These are phyloP conservation scores for Archivesica marissinica DNA, from an alignment of 1,140 invertebrate genomes.

Conservation along the genomic window DNA sequence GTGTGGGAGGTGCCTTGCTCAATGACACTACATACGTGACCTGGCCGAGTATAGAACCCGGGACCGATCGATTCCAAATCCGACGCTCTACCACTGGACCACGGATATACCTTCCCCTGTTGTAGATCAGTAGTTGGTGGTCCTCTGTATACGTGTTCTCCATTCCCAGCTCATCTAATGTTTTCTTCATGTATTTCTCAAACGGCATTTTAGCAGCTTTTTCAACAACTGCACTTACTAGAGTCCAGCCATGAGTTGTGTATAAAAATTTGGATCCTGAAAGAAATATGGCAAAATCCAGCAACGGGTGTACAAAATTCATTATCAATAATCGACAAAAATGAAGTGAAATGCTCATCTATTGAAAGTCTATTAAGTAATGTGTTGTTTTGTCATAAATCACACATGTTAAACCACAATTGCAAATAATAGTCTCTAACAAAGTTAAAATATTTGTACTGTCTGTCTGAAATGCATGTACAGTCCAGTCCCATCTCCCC, in stretches of 20 bases:
- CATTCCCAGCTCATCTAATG: conserved; percentile 86
- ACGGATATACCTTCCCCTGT: conserved; percentile 85
- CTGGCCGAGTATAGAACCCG: too few relatives aligned
- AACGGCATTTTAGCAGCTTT: conserved; percentile 84
- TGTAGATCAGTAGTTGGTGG: conserved; percentile 85
- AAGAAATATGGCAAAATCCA: conserved; percentile 49
- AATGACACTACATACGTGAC: too few relatives aligned
- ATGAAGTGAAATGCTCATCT: background rate
- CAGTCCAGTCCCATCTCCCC: too few relatives aligned
- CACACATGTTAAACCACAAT: background rate
- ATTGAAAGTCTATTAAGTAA: background rate
- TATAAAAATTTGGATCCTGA: conserved; percentile 86
- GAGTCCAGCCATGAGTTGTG: conserved; percentile 87
- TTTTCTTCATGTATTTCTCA: conserved; percentile 81
- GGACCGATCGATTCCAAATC: too few relatives aligned
- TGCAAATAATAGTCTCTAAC: background rate
- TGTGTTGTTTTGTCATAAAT: background rate
- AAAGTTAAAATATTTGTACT: background rate
- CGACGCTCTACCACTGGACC: too few relatives aligned
- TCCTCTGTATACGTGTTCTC: conserved; percentile 86
- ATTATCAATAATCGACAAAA: background rate
- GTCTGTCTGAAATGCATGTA: background rate
- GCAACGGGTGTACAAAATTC: conserved; percentile 69
- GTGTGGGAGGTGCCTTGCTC: too few relatives aligned
- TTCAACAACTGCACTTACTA: conserved; percentile 87